Evolutionary conservation across 2,888 invertebrate genomes (phyloP), one percentile per base, ranked within the genome.

Genomic region (Ornithoptera priamus): DNA sequence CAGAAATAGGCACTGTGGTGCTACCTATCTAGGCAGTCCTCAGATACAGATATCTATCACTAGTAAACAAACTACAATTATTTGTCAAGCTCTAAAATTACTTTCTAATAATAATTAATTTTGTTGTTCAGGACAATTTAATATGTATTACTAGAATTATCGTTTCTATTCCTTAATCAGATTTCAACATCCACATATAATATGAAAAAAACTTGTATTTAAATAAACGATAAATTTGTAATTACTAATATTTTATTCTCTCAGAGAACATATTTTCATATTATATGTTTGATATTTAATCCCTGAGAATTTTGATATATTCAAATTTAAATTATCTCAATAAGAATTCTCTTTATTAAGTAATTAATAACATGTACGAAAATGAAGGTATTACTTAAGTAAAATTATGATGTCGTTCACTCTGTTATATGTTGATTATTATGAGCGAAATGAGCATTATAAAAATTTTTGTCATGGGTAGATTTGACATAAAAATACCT

Each of bases 361-460:
- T 77, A 79, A 85, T 87, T 82, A 67, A 60, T 50, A 17, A 46
- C 12, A 46, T 46, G 15, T 46, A 46, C 46, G 46, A 46, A 46
- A 46, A 46, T 46, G 12, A 46, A 46, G 46, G 15, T 12, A 46
- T 46, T 46, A 56, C 56, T 56, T 56, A 56, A 56, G n/a, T 56
- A 56, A 53, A 56, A 10, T 56, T n/a, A 20, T 56, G 18, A 56
- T 56, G 6, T 56, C 56, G 46, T 46, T 15, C 15, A 46, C 4
- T 15, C 1, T 12, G 46, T 46, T 46, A 15, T 46, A 46, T 46
- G 15, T 46, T 46, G 12, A 46, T 2, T 12, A 46, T 46, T 46
- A 46, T 46, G 3, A 46, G 15, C 46, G 46, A 46, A 46, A 46
- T 46, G 15, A 12, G 46, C 46, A 15, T 46, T 10, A 56, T 56